Percentiles rank a stretch among this genome's conserved stretches.
Conservation (phyloP, 37 sponge, comb jelly and placozoan genomes). For the Corticium candelabrum region DNA sequence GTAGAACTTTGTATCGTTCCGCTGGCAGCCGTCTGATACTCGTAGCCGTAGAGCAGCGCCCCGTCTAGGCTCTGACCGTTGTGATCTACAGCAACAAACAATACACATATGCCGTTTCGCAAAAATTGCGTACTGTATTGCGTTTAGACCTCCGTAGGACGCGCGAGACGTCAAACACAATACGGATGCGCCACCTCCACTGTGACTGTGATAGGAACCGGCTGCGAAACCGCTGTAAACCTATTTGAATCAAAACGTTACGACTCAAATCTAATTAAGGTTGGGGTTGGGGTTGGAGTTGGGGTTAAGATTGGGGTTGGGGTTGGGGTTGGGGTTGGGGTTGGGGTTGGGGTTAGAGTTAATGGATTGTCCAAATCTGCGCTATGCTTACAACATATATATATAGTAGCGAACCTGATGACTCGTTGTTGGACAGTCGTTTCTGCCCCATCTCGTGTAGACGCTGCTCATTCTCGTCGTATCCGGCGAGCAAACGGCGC, state of each 20-base stretch:
- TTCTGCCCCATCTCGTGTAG: background rate
- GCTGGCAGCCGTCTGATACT: background rate
- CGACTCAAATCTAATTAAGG: background rate
- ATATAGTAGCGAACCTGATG: background rate
- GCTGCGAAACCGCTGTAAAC: background rate
- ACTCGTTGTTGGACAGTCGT: background rate
- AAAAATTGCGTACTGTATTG: background rate
- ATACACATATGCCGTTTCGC: background rate
- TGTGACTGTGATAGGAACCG: background rate
- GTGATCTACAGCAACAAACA: background rate
- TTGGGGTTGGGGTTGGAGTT: too few species aligned
- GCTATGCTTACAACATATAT: too few species aligned
- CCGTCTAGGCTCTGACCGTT: background rate
- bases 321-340: too few species aligned
- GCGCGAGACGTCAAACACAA: background rate
- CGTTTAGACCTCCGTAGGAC: background rate
- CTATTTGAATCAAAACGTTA: background rate
- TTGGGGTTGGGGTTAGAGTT: too few species aligned
- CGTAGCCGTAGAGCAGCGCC: background rate
- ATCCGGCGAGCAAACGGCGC: slow-evolving; percentile 3
- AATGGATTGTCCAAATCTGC: too few species aligned
- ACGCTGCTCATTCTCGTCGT: background rate
- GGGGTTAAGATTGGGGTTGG: too few species aligned
- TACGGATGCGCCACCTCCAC: background rate
- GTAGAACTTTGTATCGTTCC: background rate